Evolutionary conservation across 2,888 invertebrate genomes (phyloP).

Genomic region (Aelia acuminata): DNA sequence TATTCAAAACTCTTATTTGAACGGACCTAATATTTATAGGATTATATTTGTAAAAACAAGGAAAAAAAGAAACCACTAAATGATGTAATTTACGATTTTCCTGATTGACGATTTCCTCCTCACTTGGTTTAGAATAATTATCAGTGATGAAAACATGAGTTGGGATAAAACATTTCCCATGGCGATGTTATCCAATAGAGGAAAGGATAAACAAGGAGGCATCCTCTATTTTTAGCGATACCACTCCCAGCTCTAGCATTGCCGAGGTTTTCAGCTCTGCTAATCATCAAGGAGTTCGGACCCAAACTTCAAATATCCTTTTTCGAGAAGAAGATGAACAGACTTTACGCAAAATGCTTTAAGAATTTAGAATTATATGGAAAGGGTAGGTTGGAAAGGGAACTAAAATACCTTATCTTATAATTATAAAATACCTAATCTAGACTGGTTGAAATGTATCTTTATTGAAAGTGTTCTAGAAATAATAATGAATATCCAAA

Average conservation of each 20-base stretch:
- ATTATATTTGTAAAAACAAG: too few relatives aligned
- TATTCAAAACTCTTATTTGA: too few relatives aligned
- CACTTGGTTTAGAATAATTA: not conserved
- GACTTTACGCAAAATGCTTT: too few relatives aligned
- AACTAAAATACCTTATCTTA: too few relatives aligned
- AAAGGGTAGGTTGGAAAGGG: too few relatives aligned
- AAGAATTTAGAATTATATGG: too few relatives aligned
- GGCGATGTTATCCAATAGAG: not conserved
- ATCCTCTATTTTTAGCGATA: conserved; percentile 6
- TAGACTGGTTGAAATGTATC: too few relatives aligned
- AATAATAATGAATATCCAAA: too few relatives aligned
- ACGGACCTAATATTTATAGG: too few relatives aligned
- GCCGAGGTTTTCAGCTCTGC: not conserved
- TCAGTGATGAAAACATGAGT: not conserved
- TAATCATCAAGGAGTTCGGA: not conserved
- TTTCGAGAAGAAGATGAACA: not conserved
- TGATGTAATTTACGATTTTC: not conserved
- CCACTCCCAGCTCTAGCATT: not conserved
- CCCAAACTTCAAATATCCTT: not conserved
- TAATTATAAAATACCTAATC: too few relatives aligned
- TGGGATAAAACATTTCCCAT: not conserved
- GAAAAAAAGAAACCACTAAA: too few relatives aligned
- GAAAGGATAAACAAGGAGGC: not conserved
- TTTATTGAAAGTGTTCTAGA: too few relatives aligned
- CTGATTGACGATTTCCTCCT: not conserved